Base-by-base conservation (phyloP, 2,797 vertebrate species). In the Molossus alvarezi region DNA sequence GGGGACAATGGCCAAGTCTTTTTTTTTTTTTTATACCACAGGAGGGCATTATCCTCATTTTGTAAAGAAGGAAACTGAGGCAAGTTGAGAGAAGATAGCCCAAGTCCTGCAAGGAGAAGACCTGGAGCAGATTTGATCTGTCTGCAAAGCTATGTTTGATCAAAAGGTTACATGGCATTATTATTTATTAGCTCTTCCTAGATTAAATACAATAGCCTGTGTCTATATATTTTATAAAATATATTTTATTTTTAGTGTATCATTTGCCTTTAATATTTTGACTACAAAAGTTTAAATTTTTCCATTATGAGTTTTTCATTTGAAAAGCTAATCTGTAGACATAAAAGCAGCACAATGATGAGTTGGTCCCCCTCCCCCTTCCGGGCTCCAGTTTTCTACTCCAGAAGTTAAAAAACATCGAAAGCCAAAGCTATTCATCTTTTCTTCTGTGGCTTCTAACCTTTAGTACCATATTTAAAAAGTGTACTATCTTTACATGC, bases 111-210 rank as follows among this genome's bases (percentile, higher is more conserved):
- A 92, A 83, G 27, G 95, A 29, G 33, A 29, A 62, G 27, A 33
- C 48, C 33, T 83, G 51, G 53, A 69, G 14, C 15, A 60, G 41
- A 64, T n/a, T 73, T 55, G 3, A 51, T 4, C 25, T 75, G 18
- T 58, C 41, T 95, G 65, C 21, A 88, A 75, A 85, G 57, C 7
- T 3, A n/a, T 76, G 87, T 95, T 29, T 90, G 67, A 95, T 62
- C 17, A 81, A 71, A 60, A 77, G 15, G 1, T 3, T 88, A 1
- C 3, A 2, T 27, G 53, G 9, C 8, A 48, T 85, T 85, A 41
- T 76, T 79, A 48, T 73, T 77, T 65, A 72, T 48, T 75, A 81
- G 27, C 23, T 89, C 41, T 62, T 81, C 17, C 33, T 71, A n/a
- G 58, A 60, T n/a, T 76, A 67, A 92, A 62, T 76, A 29, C 1